phyloP scores from a whole-genome alignment of 2,888 invertebrate species.

The Cosmorhoe ocellata region DNA sequence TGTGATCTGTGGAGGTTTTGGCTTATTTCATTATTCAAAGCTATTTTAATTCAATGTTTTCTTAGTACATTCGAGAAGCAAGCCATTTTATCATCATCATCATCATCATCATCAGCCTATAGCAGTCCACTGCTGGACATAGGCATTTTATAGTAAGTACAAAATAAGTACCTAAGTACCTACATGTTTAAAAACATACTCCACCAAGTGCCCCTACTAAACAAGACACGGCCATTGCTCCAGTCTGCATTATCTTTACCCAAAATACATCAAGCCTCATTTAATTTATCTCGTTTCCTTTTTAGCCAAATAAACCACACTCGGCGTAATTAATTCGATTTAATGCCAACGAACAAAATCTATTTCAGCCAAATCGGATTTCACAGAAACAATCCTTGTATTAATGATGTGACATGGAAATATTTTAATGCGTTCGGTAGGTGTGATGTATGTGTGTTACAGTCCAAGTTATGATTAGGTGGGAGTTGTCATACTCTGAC shows the following conservation, averaged over 20 bases:
- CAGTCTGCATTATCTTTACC: conserved; percentile 19
- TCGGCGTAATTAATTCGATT: conserved; percentile 56
- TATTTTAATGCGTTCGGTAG: conserved; percentile 64
- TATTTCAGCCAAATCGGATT: conserved; percentile 29
- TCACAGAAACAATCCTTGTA: conserved; percentile 51
- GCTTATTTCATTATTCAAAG: too few relatives aligned
- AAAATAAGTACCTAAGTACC: too few relatives aligned
- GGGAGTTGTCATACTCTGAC: not conserved
- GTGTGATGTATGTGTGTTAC: conserved; percentile 53
- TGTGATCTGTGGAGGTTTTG: too few relatives aligned
- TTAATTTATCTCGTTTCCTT: conserved; percentile 30
- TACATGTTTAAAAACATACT: too few relatives aligned
- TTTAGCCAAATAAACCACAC: conserved; percentile 34
- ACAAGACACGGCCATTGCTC: conserved; percentile 1
- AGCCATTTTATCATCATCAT: too few relatives aligned
- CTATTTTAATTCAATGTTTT: too few relatives aligned
- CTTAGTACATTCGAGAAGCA: too few relatives aligned
- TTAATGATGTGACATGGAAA: conserved; percentile 63
- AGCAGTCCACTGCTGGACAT: too few relatives aligned
- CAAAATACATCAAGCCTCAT: conserved; percentile 26
- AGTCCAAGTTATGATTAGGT: conserved; percentile 3
- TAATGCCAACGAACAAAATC: conserved; percentile 50
- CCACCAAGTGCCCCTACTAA: too few relatives aligned
- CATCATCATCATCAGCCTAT: too few relatives aligned
- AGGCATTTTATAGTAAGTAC: too few relatives aligned